These are phyloP conservation scores for Lycaon pictus DNA, from an alignment of 2,113 vertebrate genomes.

Conservation along the genomic window DNA sequence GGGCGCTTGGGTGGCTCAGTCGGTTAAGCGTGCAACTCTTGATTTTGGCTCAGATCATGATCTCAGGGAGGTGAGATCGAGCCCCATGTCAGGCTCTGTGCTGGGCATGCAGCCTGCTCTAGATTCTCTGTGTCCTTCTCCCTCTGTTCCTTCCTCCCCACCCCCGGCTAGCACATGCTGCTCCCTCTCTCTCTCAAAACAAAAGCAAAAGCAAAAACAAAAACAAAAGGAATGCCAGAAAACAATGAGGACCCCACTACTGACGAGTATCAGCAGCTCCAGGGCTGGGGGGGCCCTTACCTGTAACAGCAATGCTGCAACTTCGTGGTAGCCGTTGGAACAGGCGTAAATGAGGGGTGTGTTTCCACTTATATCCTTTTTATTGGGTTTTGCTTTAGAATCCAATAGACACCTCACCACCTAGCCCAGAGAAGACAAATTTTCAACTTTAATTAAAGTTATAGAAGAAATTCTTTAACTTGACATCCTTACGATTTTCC, in stretches of 20 bases:
- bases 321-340: constrained; percentile 90
- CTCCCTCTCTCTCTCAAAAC: not conserved
- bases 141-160: not conserved
- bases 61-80: not conserved
- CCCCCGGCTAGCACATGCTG: not conserved
- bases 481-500: not conserved
- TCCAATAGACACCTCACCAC: constrained; percentile 93
- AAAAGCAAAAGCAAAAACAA: not conserved
- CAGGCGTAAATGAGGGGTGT: constrained; percentile 95
- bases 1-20: not conserved
- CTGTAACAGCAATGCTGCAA: constrained; percentile 89
- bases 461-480: not conserved
- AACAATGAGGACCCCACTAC: not conserved
- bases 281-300: constrained; percentile 81
- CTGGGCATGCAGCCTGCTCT: not conserved
- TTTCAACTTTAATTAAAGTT: not conserved
- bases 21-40: not conserved
- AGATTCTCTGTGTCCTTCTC: not conserved
- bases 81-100: fast-evolving
- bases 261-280: not conserved
- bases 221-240: not conserved
- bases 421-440: constrained; percentile 83
- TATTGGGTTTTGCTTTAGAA: constrained; percentile 93
- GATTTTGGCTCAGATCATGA: not conserved
- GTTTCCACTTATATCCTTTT: constrained; percentile 95